Evolutionary conservation across 2,797 vertebrate species (phyloP).

Genomic region (Sarcoramphus papa): DNA sequence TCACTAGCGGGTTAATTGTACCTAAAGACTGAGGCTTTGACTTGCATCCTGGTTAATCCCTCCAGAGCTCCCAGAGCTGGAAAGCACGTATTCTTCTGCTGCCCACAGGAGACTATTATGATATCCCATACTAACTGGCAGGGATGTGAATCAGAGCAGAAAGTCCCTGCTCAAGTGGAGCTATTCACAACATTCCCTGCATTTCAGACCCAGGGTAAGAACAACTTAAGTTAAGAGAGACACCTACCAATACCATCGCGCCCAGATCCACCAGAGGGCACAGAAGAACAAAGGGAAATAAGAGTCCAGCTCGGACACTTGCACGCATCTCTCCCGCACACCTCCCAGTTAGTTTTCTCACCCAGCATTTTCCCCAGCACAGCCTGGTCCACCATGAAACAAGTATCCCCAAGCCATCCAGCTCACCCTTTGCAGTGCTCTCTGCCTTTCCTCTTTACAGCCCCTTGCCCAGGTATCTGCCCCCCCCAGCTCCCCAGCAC

Average conservation of each 20-base stretch:
- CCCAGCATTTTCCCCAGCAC: background rate
- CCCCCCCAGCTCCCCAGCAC: background rate
- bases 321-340: rapidly evolving
- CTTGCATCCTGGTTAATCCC: constrained; percentile 24
- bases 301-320: background rate
- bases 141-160: background rate
- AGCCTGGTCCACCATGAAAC: background rate
- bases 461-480: background rate
- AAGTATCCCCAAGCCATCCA: background rate
- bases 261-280: constrained; percentile 46
- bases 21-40: constrained; percentile 29
- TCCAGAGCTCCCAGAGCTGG: background rate
- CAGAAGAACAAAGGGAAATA: constrained; percentile 14
- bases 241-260: background rate
- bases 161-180: background rate
- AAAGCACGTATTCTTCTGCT: background rate
- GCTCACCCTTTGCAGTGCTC: background rate
- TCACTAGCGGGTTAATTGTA: constrained; percentile 14
- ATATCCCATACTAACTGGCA: background rate
- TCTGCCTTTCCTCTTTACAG: background rate
- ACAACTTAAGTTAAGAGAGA: background rate
- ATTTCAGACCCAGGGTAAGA: background rate
- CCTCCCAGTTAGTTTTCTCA: background rate
- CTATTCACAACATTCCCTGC: background rate
- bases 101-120: background rate